These are phyloP conservation scores for Trachythela sp. DNA, from an alignment of 64 coral and sea anemone species.

Conservation along the genomic window DNA sequence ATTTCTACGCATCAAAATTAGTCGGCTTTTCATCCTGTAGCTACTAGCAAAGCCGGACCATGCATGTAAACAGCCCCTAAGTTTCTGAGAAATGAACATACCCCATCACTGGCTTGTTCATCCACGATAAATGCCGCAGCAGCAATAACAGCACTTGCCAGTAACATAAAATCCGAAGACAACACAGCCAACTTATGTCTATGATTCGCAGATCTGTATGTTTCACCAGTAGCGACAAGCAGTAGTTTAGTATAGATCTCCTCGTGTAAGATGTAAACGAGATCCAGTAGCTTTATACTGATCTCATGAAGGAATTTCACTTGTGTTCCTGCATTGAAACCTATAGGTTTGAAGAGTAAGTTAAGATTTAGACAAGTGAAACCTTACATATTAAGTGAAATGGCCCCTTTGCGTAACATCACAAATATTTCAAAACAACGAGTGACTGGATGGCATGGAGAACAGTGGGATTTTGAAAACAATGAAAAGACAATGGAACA, in stretches of 20 bases:
- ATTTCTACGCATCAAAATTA: no score
- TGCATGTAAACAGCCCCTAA: no score
- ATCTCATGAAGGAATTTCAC: slow-evolving; percentile 88
- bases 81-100: background rate
- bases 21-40: no score
- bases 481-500: no score
- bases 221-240: slow-evolving; percentile 79
- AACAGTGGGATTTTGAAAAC: no score
- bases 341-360: slow-evolving; percentile 19
- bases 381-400: no score
- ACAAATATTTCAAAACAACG: no score
- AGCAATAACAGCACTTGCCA: slow-evolving; percentile 69
- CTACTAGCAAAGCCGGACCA: no score
- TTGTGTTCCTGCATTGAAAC: slow-evolving; percentile 82
- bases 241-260: slow-evolving; percentile 88
- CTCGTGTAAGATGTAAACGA: slow-evolving; percentile 75
- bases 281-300: slow-evolving; percentile 75
- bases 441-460: no score
- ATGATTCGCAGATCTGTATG: slow-evolving; percentile 46
- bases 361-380: background rate
- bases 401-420: no score
- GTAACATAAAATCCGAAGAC: slow-evolving; percentile 75
- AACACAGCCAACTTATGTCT: slow-evolving; percentile 80
- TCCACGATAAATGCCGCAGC: slow-evolving; percentile 79
- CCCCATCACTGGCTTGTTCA: slow-evolving; percentile 84